Percentiles rank a stretch among this genome's conserved stretches.
phyloP scores from a whole-genome alignment of 1,140 invertebrate genomes.

The Tetragonula clypearis region DNA sequence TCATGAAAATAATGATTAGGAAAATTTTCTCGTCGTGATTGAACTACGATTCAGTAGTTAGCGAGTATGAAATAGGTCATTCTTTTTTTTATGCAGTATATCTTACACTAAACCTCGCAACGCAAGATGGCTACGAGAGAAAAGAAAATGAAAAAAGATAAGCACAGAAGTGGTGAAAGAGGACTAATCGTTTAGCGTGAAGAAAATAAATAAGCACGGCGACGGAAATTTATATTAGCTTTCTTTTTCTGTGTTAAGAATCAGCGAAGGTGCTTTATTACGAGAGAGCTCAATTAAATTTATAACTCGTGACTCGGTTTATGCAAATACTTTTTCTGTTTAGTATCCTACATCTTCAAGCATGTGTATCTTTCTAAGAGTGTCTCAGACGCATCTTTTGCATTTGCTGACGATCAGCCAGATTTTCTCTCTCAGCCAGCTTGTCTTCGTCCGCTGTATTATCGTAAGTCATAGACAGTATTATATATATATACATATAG shows the following conservation, averaged over 20 bases:
- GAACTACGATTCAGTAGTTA: constrained; percentile 56
- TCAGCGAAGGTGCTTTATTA: background rate
- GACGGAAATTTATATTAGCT: constrained; percentile 30
- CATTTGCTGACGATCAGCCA: constrained; percentile 11
- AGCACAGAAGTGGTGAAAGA: background rate
- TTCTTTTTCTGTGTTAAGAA: constrained; percentile 10
- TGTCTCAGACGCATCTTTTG: constrained; percentile 5
- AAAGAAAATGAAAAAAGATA: constrained; percentile 34
- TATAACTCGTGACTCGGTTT: constrained; percentile 29
- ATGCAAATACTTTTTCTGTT: constrained; percentile 21
- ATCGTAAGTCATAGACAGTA: constrained; percentile 68
- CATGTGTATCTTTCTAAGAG: constrained; percentile 48
- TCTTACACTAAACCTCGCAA: constrained; percentile 67
- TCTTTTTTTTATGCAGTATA: constrained; percentile 60
- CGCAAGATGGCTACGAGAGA: constrained; percentile 59
- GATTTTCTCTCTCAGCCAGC: constrained; percentile 61
- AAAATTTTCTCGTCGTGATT: constrained; percentile 58
- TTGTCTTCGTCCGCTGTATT: constrained; percentile 63
- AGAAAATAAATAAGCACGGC: constrained; percentile 58
- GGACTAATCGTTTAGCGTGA: constrained; percentile 17
- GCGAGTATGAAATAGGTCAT: constrained; percentile 69
- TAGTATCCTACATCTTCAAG: constrained; percentile 41
- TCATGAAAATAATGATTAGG: background rate
- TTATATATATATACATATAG: constrained; percentile 44
- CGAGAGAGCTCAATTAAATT: constrained; percentile 29